phyloP scores from a whole-genome alignment of 2,113 vertebrate genomes.

The Phylloscopus trochilus region DNA sequence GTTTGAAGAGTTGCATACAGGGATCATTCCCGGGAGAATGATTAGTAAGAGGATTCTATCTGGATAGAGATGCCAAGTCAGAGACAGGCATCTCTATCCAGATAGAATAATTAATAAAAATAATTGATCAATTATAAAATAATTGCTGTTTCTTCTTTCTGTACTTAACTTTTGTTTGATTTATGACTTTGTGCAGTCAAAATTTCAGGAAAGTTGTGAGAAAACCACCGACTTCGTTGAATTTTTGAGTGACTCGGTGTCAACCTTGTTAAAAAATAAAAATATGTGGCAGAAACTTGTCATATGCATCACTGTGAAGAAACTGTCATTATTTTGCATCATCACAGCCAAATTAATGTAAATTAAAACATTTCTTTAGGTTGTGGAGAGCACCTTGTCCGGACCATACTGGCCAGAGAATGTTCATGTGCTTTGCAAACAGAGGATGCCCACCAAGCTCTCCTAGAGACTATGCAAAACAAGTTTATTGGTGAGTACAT shows the following conservation, averaged over 20 bases:
- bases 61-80: neutral
- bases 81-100: too few species aligned
- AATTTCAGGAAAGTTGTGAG: neutral
- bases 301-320: neutral
- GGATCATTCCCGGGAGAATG: neutral
- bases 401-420: constrained; percentile 97
- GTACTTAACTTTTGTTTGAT: neutral
- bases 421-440: constrained; percentile 94
- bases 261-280: neutral
- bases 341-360: neutral
- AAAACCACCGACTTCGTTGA: neutral
- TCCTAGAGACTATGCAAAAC: constrained; percentile 99
- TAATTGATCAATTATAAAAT: too few species aligned
- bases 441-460: constrained; percentile 95
- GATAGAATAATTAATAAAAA: too few species aligned
- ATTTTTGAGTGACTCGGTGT: neutral
- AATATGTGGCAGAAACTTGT: neutral
- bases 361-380: constrained; percentile 72
- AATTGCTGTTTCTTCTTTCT: neutral
- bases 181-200: neutral
- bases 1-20: neutral
- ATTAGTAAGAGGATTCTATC: neutral
- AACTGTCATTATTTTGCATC: neutral
- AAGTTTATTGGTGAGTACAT: constrained; percentile 94
- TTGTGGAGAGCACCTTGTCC: constrained; percentile 97